phyloP scores from a whole-genome alignment of 2,113 vertebrate species.

The Varanus salvator region DNA sequence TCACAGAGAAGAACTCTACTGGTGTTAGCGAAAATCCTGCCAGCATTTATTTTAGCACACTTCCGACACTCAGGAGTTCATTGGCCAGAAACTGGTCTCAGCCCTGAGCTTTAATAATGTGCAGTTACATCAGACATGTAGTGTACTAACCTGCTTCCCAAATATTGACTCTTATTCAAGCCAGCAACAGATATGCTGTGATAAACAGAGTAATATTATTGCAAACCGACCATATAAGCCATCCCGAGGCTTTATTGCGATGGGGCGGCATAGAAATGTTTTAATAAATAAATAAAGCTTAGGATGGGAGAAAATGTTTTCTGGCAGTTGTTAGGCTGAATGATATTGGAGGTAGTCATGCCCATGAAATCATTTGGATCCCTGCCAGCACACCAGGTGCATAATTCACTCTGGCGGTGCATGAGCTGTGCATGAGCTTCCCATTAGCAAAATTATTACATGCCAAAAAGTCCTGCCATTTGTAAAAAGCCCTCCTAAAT shows the following conservation, averaged over 20 bases:
- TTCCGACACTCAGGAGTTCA: constrained; percentile 82
- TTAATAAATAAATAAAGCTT: too few relatives aligned
- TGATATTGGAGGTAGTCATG: too few relatives aligned
- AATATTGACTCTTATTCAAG: rapidly evolving
- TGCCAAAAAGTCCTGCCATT: neutral
- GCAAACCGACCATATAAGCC: neutral
- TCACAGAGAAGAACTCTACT: constrained; percentile 74
- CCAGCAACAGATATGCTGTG: neutral
- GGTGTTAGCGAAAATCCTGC: constrained; percentile 82
- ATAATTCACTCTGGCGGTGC: too few relatives aligned
- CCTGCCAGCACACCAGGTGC: neutral
- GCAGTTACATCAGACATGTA: neutral
- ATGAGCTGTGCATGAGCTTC: too few relatives aligned
- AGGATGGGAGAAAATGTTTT: too few relatives aligned
- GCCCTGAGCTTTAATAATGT: constrained; percentile 78
- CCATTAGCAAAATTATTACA: too few relatives aligned
- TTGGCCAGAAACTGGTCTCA: constrained; percentile 52
- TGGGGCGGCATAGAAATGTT: too few relatives aligned
- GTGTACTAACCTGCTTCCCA: rapidly evolving
- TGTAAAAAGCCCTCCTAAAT: neutral
- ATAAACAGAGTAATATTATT: neutral
- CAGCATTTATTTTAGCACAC: constrained; percentile 78
- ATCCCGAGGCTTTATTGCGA: too few relatives aligned
- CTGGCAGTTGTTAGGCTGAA: too few relatives aligned
- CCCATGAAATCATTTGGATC: too few relatives aligned